Base-by-base conservation (phyloP, 2,113 vertebrate genomes). In the Odocoileus virginianus region DNA sequence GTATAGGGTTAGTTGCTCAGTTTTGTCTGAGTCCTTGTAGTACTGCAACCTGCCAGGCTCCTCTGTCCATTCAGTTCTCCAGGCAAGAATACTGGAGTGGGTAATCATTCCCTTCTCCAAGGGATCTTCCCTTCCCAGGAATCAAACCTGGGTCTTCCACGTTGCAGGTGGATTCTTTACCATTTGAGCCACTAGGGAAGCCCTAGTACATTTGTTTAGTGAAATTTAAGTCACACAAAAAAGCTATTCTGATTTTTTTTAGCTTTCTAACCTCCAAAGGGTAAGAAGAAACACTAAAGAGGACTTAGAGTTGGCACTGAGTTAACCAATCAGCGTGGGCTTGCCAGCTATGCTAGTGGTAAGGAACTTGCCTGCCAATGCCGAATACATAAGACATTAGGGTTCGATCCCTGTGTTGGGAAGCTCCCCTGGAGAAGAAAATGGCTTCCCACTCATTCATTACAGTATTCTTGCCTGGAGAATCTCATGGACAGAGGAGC, bases 361-460 rank as follows among this genome's bases (percentile, higher is more conserved):
- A 71, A 71, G 11, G n/a, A 36, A 36, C 19, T 36, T 71, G 5
- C 19, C n/a, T 71, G 19, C 17, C 67, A 71, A 36, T 71, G n/a
- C 67, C 0, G 0, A 71, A 71, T 19, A 36, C 0, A 2, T 71
- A 71, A 71, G n/a, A 71, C n/a, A 36, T 12, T 5, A 71, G 19
- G 19, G 9, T 36, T 71, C 0, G 2, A n/a, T 71, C 67, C 17
- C 67, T 71, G 19, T 19, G 19, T 36, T 23, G n/a, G 10, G 19
- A 71, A 36, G 9, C 23, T 71, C 67, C 67, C 67, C 19, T 36
- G 67, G n/a, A 36, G n/a, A 11, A 71, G 67, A 36, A 71, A 71
- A 71, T 36, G 67, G 9, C 67, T 36, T 71, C 9, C 67, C 67
- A 71, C 67, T 36, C 19, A 71, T 36, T 19, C 5, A 23, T 7